phyloP scores from a whole-genome alignment of 2,797 vertebrate genomes.

The Iguana delicatissima region DNA sequence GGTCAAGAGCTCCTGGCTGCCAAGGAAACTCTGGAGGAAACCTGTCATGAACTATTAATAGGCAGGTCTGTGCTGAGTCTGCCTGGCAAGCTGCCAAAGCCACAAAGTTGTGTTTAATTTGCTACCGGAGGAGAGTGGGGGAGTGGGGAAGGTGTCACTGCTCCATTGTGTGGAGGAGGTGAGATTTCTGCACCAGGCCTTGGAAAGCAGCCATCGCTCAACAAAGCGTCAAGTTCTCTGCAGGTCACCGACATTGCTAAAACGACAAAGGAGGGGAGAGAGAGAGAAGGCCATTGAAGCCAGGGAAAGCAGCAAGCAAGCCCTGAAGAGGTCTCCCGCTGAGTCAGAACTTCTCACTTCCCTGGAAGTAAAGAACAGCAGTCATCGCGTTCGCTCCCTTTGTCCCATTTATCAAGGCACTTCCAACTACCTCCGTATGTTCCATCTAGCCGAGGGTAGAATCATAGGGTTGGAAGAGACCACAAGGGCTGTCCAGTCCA shows the following conservation, averaged over 20 bases:
- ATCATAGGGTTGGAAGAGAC: too few species aligned
- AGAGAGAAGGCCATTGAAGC: conserved; percentile 2
- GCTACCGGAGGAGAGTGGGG: conserved; percentile 58
- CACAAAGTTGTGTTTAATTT: conserved; percentile 80
- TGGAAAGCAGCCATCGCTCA: conserved; percentile 11
- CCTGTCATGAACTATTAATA: conserved; percentile 79
- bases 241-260: rapidly evolving
- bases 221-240: neutral
- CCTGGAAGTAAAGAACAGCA: neutral
- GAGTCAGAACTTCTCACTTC: neutral
- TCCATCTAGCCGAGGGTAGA: too few species aligned
- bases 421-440: neutral
- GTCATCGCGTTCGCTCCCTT: neutral
- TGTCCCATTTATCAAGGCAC: neutral
- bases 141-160: conserved; percentile 53
- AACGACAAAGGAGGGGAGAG: neutral
- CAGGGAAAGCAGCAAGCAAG: neutral
- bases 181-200: conserved; percentile 45
- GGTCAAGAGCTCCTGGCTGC: conserved; percentile 71
- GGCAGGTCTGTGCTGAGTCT: conserved; percentile 68
- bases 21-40: conserved; percentile 75
- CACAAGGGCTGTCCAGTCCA: too few species aligned
- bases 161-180: neutral
- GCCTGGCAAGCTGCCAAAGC: conserved; percentile 77
- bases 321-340: too few species aligned